Conservation (phyloP, 2,888 invertebrate genomes). For the Hesperia comma region DNA sequence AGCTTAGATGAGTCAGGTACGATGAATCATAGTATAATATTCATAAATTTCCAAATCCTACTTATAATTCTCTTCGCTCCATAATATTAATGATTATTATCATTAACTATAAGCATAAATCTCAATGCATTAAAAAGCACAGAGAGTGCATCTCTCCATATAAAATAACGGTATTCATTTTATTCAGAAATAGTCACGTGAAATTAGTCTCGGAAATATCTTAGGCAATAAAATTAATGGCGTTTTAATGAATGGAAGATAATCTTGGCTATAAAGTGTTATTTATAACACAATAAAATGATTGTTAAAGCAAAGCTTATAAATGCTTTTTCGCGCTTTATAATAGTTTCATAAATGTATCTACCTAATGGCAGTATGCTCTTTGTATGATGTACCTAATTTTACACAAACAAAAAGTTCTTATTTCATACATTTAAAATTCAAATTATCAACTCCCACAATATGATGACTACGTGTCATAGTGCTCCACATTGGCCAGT, state of each 20-base stretch:
- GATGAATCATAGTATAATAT: not conserved
- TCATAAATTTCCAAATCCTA: slow-evolving; percentile 17
- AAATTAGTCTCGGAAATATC: slow-evolving; percentile 1
- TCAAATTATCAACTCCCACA: too few relatives aligned
- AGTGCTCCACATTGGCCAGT: too few relatives aligned
- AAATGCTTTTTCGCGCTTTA: too few relatives aligned
- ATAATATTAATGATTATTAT: slow-evolving; percentile 43
- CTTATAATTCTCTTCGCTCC: slow-evolving; percentile 35
- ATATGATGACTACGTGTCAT: too few relatives aligned
- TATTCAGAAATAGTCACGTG: slow-evolving; percentile 11
- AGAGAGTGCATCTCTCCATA: slow-evolving; percentile 21
- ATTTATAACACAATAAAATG: slow-evolving; percentile 1
- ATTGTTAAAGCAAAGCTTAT: not conserved
- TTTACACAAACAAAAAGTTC: too few relatives aligned
- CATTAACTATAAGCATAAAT: slow-evolving; percentile 40
- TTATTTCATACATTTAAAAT: too few relatives aligned
- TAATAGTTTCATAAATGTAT: too few relatives aligned
- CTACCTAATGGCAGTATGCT: too few relatives aligned
- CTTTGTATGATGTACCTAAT: too few relatives aligned
- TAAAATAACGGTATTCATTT: slow-evolving; percentile 19
- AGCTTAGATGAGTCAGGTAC: not conserved
- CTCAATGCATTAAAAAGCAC: slow-evolving; percentile 38
- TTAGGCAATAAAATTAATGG: slow-evolving; percentile 4
- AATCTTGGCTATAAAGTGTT: not conserved
- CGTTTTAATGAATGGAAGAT: not conserved